Evolutionary conservation across 2,797 vertebrate genomes (phyloP), one percentile per base, ranked within the genome.

Genomic region (Pseudomugil gertrudae): DNA sequence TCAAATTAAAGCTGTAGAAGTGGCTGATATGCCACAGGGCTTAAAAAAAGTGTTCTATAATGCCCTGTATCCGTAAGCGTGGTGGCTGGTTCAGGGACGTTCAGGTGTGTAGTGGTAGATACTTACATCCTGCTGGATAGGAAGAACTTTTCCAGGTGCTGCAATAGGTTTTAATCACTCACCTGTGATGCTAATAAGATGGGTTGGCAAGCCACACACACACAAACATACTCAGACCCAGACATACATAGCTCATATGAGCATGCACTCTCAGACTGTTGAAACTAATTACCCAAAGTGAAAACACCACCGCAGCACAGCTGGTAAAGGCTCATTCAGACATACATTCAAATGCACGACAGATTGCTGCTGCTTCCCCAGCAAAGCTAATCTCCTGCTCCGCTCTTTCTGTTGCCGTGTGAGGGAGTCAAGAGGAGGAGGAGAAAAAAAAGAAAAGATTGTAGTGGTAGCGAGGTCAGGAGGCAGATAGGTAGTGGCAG

Each of bases 141-240:
- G 78, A 77, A 80, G 63, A 74, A 74, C 61, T 64, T 63, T 87
- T 92, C 89, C 92, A 93, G 91, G 91, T 93, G 92, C 92, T 90
- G 74, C 81, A 68, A 85, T 82, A 80, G 66, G 32, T n/a, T 93
- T 92, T 93, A 92, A 93, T 93, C 90, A 92, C 85, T 91, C 89
- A 92, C 89, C 90, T 91, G 84, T 84, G 85, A 92, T 90, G 90
- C 90, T 92, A 92, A 90, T 76, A 84, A 87, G 86, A 90, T 63
- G 85, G 89, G 77, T 68, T 29, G 32, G 10, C 29, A 3, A 38
- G 56, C 51, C 54, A 60, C 55, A 67, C 71, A 38, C 68, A 61
- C 54, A 67, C 66, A 51, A 70, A 67, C 48, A 66, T 54, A 67
- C 62, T 68, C 36, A n/a, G 9, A 74, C 61, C 52, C 50, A 57